Evolutionary conservation across 1,140 invertebrate species (phyloP).

Genomic region (Oryzaephilus surinamensis): DNA sequence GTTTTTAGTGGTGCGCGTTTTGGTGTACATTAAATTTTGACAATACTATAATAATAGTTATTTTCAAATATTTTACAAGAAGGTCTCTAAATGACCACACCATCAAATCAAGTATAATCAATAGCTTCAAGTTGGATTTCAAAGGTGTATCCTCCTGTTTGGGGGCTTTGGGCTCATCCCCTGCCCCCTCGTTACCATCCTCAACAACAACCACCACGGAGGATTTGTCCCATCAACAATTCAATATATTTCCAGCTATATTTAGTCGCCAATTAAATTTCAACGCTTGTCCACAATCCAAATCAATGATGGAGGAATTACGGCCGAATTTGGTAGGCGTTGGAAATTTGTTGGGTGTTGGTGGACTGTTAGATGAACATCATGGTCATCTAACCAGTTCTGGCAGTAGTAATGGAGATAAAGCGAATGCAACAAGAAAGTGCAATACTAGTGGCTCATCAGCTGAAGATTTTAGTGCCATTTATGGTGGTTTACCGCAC

Average conservation of each 20-base stretch:
- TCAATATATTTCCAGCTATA: conserved; percentile 82
- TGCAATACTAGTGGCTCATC: conserved; percentile 65
- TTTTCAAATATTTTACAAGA: too few species aligned
- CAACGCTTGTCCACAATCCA: conserved; percentile 53
- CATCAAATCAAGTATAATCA: too few species aligned
- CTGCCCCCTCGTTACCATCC: conserved; percentile 35
- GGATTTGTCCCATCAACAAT: conserved; percentile 62
- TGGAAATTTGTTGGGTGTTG: conserved; percentile 61
- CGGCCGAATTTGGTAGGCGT: conserved; percentile 66
- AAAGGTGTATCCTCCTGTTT: conserved; percentile 37
- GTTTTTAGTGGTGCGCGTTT: too few species aligned
- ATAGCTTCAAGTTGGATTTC: conserved; percentile 50
- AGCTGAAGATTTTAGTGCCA: conserved; percentile 66
- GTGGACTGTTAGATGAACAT: conserved; percentile 66
- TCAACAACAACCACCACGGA: conserved; percentile 35
- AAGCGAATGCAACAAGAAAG: conserved; percentile 51
- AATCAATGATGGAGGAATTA: conserved; percentile 73
- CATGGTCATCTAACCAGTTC: conserved; percentile 44
- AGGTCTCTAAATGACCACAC: too few species aligned
- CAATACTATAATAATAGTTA: too few species aligned
- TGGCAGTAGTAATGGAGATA: conserved; percentile 37
- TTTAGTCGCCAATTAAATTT: conserved; percentile 79
- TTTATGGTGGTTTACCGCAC: conserved; percentile 52
- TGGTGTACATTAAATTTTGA: too few species aligned
- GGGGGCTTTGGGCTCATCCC: conserved; percentile 35